Percentiles rank a stretch among this genome's conserved stretches.
These are phyloP conservation scores for Raja brachyura DNA, from an alignment of 2,113 vertebrate species.

Conservation along the genomic window DNA sequence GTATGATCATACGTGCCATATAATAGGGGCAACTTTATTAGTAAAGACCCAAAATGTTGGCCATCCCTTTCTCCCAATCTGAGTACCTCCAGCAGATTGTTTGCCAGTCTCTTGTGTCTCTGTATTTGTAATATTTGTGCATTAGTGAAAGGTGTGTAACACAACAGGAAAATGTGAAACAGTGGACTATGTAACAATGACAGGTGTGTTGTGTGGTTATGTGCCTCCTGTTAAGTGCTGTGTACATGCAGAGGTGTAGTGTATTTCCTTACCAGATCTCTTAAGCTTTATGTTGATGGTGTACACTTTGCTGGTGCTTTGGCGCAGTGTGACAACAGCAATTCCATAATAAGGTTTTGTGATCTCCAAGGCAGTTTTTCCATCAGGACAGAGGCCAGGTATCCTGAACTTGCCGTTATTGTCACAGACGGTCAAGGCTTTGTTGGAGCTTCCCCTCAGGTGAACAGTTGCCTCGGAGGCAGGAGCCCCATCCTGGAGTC, in stretches of 20 bases:
- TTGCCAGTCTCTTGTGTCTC: too few relatives aligned
- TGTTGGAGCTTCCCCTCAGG: constrained; percentile 54
- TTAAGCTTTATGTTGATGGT: constrained; percentile 70
- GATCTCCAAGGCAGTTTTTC: constrained; percentile 70
- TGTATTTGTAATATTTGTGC: not conserved
- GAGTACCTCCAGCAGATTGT: too few relatives aligned
- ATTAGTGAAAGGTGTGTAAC: not conserved
- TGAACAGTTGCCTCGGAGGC: constrained; percentile 68
- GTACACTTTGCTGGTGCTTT: constrained; percentile 55
- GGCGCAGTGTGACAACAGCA: constrained; percentile 53
- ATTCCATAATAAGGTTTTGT: constrained; percentile 68
- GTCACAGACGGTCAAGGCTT: constrained; percentile 69
- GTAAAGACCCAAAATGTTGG: too few relatives aligned
- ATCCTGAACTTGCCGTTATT: constrained; percentile 75
- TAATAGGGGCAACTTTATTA: too few relatives aligned
- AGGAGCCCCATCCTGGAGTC: constrained; percentile 68
- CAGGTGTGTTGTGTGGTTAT: not conserved
- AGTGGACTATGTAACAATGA: not conserved
- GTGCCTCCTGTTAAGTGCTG: too few relatives aligned
- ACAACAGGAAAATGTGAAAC: too few relatives aligned
- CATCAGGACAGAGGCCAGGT: constrained; percentile 80
- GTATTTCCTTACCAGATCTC: constrained; percentile 68
- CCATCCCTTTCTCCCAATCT: too few relatives aligned
- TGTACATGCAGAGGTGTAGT: not conserved
- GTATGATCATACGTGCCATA: not conserved